phyloP scores from a whole-genome alignment of 1,140 invertebrate genomes.

The Meloidogyne exigua region DNA sequence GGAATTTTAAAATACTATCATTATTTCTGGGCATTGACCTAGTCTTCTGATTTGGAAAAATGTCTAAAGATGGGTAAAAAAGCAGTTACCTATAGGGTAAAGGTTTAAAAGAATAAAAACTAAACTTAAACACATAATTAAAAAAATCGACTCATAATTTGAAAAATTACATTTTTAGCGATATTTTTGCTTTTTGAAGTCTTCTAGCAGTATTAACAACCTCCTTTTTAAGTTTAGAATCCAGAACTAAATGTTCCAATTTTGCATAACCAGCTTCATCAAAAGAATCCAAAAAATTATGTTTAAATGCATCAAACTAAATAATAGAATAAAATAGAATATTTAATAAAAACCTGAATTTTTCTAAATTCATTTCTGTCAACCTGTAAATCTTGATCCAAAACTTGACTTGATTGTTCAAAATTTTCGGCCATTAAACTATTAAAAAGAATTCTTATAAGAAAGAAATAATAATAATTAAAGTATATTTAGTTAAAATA shows the following conservation, averaged over 20 bases:
- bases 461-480: not conserved
- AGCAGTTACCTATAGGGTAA: too few species aligned
- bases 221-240: slow-evolving; percentile 15
- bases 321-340: not conserved
- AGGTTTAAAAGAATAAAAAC: too few species aligned
- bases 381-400: slow-evolving; percentile 14
- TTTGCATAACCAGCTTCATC: slow-evolving; percentile 26
- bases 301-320: slow-evolving; percentile 20
- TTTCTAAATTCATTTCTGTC: slow-evolving; percentile 15
- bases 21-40: too few species aligned
- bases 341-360: not conserved
- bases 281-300: slow-evolving; percentile 28
- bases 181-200: slow-evolving; percentile 20
- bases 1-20: too few species aligned
- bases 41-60: too few species aligned
- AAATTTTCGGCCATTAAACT: slow-evolving; percentile 16
- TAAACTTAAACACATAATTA: too few species aligned
- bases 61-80: too few species aligned
- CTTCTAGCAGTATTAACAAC: slow-evolving; percentile 23
- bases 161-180: slow-evolving; percentile 14
- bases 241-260: slow-evolving; percentile 23
- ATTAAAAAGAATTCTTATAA: not conserved
- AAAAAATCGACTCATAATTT: too few species aligned
- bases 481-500: not conserved
- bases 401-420: not conserved